These are phyloP conservation scores for Dryomyza anilis DNA, from an alignment of 2,888 invertebrate species.

Conservation along the genomic window DNA sequence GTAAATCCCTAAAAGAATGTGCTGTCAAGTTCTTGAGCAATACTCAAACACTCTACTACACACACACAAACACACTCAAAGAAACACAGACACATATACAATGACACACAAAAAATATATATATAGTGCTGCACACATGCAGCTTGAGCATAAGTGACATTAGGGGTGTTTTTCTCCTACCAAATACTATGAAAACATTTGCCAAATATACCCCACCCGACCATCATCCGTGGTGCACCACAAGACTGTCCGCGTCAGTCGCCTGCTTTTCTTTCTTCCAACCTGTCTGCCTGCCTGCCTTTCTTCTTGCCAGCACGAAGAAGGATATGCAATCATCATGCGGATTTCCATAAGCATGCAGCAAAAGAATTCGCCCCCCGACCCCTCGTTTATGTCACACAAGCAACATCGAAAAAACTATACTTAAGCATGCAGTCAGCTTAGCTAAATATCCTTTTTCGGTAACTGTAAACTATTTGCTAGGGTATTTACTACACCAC, in stretches of 20 bases:
- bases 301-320: not conserved
- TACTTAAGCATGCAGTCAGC: conserved; percentile 17
- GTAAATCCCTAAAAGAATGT: conserved; percentile 35
- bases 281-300: not conserved
- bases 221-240: not conserved
- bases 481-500: conserved; percentile 18
- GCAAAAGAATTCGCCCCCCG: conserved; percentile 1
- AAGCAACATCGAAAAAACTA: not conserved
- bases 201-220: conserved; percentile 22
- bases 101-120: not conserved
- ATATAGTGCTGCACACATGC: not conserved
- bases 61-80: conserved; percentile 40
- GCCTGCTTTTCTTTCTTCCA: not conserved
- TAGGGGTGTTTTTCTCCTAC: too few species aligned
- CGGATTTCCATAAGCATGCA: conserved; percentile 32
- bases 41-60: too few species aligned
- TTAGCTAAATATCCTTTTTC: conserved; percentile 28
- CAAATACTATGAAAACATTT: conserved; percentile 52
- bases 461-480: conserved; percentile 30
- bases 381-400: too few species aligned
- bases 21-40: too few species aligned
- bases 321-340: conserved; percentile 30
- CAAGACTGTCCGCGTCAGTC: not conserved
- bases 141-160: conserved; percentile 6
- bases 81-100: conserved; percentile 28